Percentiles rank a stretch among this genome's conserved stretches.
Conservation (phyloP, 2,888 invertebrate species). For the Hylaea fasciaria region DNA sequence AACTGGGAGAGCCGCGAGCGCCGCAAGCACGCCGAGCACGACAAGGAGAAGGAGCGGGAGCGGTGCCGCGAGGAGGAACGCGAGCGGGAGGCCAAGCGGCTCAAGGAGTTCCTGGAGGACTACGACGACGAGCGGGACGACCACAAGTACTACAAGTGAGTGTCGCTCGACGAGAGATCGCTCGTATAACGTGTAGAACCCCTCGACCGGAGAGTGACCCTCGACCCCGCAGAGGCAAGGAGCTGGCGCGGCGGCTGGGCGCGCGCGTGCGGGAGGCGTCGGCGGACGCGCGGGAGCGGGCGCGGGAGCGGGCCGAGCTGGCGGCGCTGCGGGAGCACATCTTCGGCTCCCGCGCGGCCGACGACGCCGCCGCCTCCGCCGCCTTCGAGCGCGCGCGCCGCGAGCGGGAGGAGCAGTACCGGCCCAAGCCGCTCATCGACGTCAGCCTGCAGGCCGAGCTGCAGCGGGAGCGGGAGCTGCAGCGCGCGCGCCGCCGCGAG, state of each 20-base stretch:
- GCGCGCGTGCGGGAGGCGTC: slow-evolving; percentile 98
- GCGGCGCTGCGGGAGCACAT: slow-evolving; percentile 86
- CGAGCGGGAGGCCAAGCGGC: slow-evolving; percentile 95
- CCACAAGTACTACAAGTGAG: slow-evolving; percentile 96
- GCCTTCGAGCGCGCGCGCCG: slow-evolving; percentile 61
- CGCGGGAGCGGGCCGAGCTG: slow-evolving; percentile 93
- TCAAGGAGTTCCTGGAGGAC: slow-evolving; percentile 99
- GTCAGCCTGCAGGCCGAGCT: slow-evolving; percentile 86
- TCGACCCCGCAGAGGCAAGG: slow-evolving; percentile 86
- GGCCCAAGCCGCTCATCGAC: slow-evolving; percentile 92
- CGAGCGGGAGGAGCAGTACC: slow-evolving; percentile 93
- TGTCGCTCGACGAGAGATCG: no score
- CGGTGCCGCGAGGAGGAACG: slow-evolving; percentile 92
- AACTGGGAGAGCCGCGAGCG: slow-evolving; percentile 96
- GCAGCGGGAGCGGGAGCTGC: slow-evolving; percentile 84
- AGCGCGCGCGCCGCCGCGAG: slow-evolving; percentile 62
- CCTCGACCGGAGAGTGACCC: neutral
- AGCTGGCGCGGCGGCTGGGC: slow-evolving; percentile 94
- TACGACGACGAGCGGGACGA: slow-evolving; percentile 99
- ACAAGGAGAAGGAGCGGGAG: slow-evolving; percentile 91
- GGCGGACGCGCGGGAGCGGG: slow-evolving; percentile 94
- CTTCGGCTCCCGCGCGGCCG: slow-evolving; percentile 86
- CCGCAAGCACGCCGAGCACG: slow-evolving; percentile 95
- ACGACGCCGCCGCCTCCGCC: slow-evolving; percentile 65
- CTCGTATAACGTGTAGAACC: no score